Base-by-base conservation (phyloP, 2,797 vertebrate species). In the Echiichthys vipera region DNA sequence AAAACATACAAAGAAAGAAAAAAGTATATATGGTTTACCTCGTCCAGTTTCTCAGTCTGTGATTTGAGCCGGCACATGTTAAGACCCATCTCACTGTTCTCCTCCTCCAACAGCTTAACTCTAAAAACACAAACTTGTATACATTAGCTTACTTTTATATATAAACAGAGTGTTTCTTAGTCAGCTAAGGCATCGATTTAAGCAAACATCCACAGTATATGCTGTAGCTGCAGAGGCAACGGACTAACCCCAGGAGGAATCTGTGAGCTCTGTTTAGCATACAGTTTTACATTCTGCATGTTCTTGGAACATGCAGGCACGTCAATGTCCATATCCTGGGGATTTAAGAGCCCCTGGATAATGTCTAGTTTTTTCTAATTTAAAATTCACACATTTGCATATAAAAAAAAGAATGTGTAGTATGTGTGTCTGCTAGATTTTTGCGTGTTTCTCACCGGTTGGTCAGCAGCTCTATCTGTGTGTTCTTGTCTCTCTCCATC, bases 1-100 rank as follows among this genome's bases (percentile, higher is more conserved):
- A 5, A 70, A 57, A 65, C 8, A 34, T 13, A 61, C 1, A 32
- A 30, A 39, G 15, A 54, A 24, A 13, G 2, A 63, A 42, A 36
- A 56, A 45, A 13, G 24, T 18, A 42, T 66, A 57, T 0, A 43
- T 27, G 12, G 2, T 56, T 81, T 83, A 98, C 98, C 96, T 98
- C 96, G 7, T 98, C 97, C 74, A 99, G 91, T 83, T 95, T 98
- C 89, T 98, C 97, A 0, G 96, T 96, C 59, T 99, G 98, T 0
- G 94, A 95, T 89, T 96, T 98, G 63, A 99, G 95, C 5, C 96
- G 91, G 13, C 83, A 90, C 90, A 98, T 92, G n/a, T 86, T 94
- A 0, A 90, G 84, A 62, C 91, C 84, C 85, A 99, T 92, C 37
- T 96, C 95, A 0, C 78, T 79, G 32, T 97, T 99, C 87, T 99